Percentiles rank a stretch among this genome's conserved stretches.
phyloP scores from a whole-genome alignment of 2,113 vertebrate genomes.

The Fukomys damarensis region DNA sequence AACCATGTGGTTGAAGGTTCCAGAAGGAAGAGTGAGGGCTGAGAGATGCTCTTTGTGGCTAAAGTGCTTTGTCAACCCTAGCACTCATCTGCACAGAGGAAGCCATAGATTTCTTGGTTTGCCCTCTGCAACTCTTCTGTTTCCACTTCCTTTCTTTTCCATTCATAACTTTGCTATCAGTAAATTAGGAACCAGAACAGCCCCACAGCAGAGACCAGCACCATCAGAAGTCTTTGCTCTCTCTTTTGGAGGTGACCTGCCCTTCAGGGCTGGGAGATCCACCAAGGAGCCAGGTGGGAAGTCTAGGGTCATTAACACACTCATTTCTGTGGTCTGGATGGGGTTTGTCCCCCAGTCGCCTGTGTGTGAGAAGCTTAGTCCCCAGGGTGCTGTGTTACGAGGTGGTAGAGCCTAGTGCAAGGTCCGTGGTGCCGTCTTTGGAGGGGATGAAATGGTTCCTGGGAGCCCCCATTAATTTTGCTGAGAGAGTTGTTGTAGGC shows the following conservation, averaged over 20 bases:
- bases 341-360: neutral
- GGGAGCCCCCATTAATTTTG: neutral
- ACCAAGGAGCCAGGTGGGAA: neutral
- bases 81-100: neutral
- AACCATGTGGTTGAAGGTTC: rapidly evolving
- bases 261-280: rapidly evolving
- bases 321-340: neutral
- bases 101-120: neutral
- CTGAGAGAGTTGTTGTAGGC: neutral
- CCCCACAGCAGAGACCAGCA: neutral
- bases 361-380: neutral
- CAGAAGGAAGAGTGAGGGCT: neutral
- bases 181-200: neutral
- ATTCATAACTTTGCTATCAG: neutral
- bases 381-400: neutral
- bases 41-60: neutral
- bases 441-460: neutral
- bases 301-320: neutral
- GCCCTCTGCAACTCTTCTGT: neutral
- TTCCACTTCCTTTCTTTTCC: neutral
- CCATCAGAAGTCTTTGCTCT: neutral
- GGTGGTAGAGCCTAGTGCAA: neutral
- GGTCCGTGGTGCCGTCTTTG: too few species aligned
- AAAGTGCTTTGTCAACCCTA: neutral
- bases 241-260: neutral